phyloP scores from a whole-genome alignment of 2,888 invertebrate genomes.

The Bombylius major region DNA sequence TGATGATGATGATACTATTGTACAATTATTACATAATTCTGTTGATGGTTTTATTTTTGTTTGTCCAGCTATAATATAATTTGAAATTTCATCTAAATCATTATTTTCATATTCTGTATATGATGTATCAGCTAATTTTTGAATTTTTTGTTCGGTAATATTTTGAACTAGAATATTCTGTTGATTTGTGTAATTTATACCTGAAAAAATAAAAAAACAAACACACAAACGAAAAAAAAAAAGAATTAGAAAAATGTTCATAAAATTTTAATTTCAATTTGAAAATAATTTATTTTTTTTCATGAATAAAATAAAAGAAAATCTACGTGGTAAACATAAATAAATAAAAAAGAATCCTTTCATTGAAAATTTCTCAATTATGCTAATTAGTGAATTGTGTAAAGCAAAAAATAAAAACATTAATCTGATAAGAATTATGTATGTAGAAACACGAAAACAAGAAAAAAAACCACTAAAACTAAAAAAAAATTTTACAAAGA shows the following conservation, averaged over 20 bases:
- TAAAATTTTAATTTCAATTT: no score
- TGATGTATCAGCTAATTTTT: conserved; percentile 11
- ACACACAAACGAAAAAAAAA: background rate
- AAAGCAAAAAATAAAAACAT: no score
- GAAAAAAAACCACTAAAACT: no score
- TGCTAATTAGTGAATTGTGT: background rate
- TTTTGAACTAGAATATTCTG: conserved; percentile 10
- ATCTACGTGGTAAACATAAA: no score
- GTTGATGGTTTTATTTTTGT: background rate
- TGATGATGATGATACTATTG: conserved; percentile 6
- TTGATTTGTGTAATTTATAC: conserved; percentile 12
- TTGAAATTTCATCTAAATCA: background rate
- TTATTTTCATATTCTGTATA: background rate
- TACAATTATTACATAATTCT: background rate
- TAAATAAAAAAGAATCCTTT: no score
- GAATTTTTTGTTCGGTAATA: conserved; percentile 10
- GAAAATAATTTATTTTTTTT: no score
- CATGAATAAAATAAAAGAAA: no score
- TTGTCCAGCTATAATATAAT: background rate
- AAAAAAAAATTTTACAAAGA: no score
- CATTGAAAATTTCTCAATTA: background rate
- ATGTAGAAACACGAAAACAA: no score
- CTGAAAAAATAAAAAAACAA: conserved; percentile 7
- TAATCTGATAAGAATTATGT: background rate
- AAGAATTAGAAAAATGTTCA: no score